Conservation (phyloP, 2,797 vertebrate species). For the Tenualosa ilisha region DNA sequence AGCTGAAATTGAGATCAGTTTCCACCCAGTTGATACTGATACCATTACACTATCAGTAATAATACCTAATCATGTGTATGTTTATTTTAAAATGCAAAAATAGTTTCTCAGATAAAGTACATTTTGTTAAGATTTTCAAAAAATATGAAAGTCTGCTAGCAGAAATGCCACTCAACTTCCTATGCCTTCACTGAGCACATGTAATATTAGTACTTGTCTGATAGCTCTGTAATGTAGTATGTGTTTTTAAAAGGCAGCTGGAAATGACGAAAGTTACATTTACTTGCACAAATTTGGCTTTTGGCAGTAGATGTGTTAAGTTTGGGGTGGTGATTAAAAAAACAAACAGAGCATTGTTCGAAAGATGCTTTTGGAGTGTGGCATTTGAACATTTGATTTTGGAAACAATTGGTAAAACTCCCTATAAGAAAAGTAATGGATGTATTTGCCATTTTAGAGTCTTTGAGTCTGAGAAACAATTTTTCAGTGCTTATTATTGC, state of each 20-base stretch:
- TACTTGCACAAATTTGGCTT: background rate
- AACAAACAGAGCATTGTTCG: background rate
- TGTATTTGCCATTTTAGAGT: constrained; percentile 42
- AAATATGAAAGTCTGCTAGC: background rate
- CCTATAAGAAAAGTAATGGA: constrained; percentile 37
- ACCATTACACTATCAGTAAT: background rate
- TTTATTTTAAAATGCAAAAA: background rate
- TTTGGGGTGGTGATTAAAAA: background rate
- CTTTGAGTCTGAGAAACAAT: constrained; percentile 65
- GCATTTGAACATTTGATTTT: background rate
- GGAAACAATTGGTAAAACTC: constrained; percentile 27
- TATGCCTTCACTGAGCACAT: constrained; percentile 1
- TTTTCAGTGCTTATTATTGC: constrained; percentile 61
- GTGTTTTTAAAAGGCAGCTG: background rate
- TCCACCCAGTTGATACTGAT: constrained; percentile 33
- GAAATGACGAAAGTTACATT: background rate
- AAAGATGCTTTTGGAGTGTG: background rate
- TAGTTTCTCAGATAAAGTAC: constrained; percentile 34
- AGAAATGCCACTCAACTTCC: background rate
- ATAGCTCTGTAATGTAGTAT: background rate
- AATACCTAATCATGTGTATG: constrained; percentile 21
- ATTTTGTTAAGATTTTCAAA: background rate
- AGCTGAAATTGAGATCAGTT: background rate
- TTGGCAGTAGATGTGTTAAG: background rate
- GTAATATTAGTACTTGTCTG: background rate